Evolutionary conservation across 2,797 vertebrate species (phyloP).

Genomic region (Danio choprae): DNA sequence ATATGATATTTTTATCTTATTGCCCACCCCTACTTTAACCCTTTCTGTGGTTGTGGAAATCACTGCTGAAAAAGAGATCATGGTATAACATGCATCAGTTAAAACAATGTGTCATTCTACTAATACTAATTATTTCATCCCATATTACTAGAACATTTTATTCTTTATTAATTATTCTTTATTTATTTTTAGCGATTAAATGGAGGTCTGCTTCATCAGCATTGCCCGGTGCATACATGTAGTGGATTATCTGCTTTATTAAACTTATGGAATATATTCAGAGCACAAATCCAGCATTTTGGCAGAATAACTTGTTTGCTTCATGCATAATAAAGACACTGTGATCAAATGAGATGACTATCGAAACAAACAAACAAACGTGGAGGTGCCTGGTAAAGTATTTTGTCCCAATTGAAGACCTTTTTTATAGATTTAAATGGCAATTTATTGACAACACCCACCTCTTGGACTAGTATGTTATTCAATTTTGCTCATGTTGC

Average conservation of each 20-base stretch:
- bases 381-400: constrained; percentile 9
- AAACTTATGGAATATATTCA: background rate
- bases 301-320: constrained; percentile 15
- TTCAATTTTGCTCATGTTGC: background rate
- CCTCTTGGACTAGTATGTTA: background rate
- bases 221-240: background rate
- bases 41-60: constrained; percentile 66
- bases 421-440: constrained; percentile 11
- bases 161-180: background rate
- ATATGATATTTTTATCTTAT: too few species aligned
- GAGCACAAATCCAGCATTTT: constrained; percentile 7
- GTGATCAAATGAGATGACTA: constrained; percentile 28
- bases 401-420: constrained; percentile 3
- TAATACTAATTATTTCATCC: background rate
- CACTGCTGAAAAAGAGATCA: constrained; percentile 78
- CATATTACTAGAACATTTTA: background rate
- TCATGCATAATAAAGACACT: constrained; percentile 6
- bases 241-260: constrained; percentile 29
- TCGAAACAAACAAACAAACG: constrained; percentile 36
- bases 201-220: background rate
- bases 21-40: too few species aligned
- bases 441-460: background rate
- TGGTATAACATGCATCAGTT: constrained; percentile 76
- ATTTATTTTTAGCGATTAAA: background rate
- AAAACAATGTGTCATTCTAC: constrained; percentile 78